Conservation (phyloP, 1,140 invertebrate species). For the Bombus impatiens region DNA sequence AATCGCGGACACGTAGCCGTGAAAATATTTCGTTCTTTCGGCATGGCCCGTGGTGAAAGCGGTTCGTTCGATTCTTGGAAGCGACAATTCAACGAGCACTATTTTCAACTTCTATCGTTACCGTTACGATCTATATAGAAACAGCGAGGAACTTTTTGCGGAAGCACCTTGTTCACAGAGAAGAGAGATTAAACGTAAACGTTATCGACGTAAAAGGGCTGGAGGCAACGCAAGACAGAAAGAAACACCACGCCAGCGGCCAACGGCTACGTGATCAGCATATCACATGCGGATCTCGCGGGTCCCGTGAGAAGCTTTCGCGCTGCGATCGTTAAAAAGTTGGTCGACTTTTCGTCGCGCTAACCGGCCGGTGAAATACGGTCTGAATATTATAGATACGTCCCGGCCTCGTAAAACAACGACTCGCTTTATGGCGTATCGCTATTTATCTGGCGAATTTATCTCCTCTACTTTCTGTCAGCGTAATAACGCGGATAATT, state of each 20-base stretch:
- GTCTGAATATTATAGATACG: slow-evolving; percentile 20
- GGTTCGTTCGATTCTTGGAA: neutral
- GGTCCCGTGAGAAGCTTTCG: slow-evolving; percentile 28
- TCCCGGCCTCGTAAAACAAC: slow-evolving; percentile 24
- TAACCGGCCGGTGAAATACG: slow-evolving; percentile 16
- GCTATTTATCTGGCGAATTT: slow-evolving; percentile 42
- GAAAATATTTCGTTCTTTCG: neutral
- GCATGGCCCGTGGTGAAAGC: no score
- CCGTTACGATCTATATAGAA: neutral
- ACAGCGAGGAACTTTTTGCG: neutral
- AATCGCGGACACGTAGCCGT: slow-evolving; percentile 27
- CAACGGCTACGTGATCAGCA: slow-evolving; percentile 39
- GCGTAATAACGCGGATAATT: slow-evolving; percentile 39
- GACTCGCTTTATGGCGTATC: slow-evolving; percentile 31
- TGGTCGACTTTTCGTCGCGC: slow-evolving; percentile 36
- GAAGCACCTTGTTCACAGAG: neutral
- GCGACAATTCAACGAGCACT: neutral
- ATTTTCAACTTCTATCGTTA: neutral
- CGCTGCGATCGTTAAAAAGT: slow-evolving; percentile 23
- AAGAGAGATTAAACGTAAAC: neutral
- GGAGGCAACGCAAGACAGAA: neutral
- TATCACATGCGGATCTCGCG: neutral
- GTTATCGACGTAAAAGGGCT: neutral
- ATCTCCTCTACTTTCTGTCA: slow-evolving; percentile 31
- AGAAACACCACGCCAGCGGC: neutral